Evolutionary conservation across 2,888 invertebrate species (phyloP).

Genomic region (Mimas tiliae): DNA sequence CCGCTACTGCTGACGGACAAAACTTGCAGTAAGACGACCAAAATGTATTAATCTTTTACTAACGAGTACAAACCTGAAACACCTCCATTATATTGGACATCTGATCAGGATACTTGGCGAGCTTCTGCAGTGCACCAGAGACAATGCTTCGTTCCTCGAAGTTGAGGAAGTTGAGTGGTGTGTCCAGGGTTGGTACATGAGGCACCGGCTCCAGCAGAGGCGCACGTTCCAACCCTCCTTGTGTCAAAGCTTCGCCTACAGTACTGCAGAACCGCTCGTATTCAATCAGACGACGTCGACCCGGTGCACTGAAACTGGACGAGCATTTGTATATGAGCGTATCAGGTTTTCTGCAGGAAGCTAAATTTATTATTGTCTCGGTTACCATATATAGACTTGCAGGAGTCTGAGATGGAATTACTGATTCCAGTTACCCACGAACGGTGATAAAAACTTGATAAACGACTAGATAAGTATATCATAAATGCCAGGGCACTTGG

Average conservation of each 20-base stretch:
- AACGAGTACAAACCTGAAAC: slow-evolving; percentile 81
- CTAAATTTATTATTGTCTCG: too few species aligned
- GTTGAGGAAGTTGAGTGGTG: slow-evolving; percentile 87
- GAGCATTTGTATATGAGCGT: not conserved
- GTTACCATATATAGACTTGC: too few species aligned
- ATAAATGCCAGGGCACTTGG: too few species aligned
- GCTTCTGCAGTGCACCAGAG: slow-evolving; percentile 87
- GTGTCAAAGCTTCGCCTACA: slow-evolving; percentile 89
- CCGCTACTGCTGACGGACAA: too few species aligned
- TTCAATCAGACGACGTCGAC: slow-evolving; percentile 85
- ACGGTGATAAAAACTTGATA: too few species aligned
- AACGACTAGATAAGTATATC: too few species aligned
- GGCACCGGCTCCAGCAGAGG: slow-evolving; percentile 88
- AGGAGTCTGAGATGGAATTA: too few species aligned
- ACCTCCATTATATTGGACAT: slow-evolving; percentile 88
- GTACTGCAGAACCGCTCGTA: slow-evolving; percentile 88
- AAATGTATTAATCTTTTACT: not conserved
- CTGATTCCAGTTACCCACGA: too few species aligned
- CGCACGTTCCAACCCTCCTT: slow-evolving; percentile 86
- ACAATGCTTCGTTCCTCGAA: slow-evolving; percentile 88
- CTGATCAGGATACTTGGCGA: slow-evolving; percentile 87
- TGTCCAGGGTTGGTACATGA: slow-evolving; percentile 88
- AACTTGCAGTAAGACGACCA: too few species aligned
- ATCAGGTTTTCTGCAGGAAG: too few species aligned
- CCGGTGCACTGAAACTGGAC: slow-evolving; percentile 86